These are phyloP conservation scores for Drosophila recens DNA, from an alignment of 2,888 invertebrate genomes.

Conservation along the genomic window DNA sequence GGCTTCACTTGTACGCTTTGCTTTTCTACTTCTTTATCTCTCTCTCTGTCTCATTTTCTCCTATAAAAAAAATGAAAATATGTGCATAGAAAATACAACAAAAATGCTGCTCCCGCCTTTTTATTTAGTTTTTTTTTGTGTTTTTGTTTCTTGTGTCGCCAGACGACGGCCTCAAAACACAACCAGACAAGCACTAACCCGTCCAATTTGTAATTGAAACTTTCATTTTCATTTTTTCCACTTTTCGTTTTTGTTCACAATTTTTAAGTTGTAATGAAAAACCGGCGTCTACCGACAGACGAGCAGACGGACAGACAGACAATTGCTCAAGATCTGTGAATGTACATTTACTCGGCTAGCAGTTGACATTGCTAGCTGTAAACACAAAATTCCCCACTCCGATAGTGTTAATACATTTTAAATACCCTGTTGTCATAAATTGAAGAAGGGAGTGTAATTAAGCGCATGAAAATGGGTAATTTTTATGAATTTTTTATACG, in stretches of 20 bases:
- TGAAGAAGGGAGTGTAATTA: not conserved
- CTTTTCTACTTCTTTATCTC: conserved; percentile 7
- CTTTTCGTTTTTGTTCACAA: conserved; percentile 22
- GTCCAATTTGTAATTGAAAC: conserved; percentile 75
- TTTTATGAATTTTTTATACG: too few relatives aligned
- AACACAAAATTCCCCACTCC: not conserved
- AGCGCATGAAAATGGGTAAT: too few relatives aligned
- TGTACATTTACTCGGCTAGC: conserved; percentile 11
- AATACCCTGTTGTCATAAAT: not conserved
- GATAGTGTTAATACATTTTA: not conserved
- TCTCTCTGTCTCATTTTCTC: conserved; percentile 10
- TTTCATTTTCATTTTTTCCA: conserved; percentile 68
- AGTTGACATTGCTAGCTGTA: conserved; percentile 34
- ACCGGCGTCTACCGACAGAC: conserved; percentile 29
- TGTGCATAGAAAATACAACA: not conserved
- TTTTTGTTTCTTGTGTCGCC: conserved; percentile 33
- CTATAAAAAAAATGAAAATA: not conserved
- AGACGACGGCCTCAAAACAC: conserved; percentile 22
- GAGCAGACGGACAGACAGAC: not conserved
- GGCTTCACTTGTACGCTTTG: conserved; percentile 56
- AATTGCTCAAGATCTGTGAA: conserved; percentile 33
- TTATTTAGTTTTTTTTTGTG: conserved; percentile 13
- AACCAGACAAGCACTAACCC: conserved; percentile 29
- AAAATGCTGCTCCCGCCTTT: conserved; percentile 23
- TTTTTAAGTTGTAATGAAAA: conserved; percentile 40